phyloP scores from a whole-genome alignment of 2,113 vertebrate species.

The Vombatus ursinus region DNA sequence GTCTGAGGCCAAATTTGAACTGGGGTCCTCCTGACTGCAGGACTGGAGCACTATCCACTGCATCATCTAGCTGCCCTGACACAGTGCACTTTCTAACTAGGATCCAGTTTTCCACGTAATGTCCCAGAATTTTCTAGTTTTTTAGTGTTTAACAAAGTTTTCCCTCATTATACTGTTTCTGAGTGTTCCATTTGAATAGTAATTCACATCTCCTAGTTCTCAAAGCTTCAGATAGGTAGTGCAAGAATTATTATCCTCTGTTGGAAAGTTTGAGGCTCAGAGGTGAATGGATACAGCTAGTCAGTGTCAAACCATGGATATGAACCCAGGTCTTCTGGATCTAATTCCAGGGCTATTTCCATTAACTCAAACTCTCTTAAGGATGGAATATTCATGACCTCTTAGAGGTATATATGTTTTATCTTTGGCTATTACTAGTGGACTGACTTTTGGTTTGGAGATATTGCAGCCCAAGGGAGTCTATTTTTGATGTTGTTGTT shows the following conservation, averaged over 20 bases:
- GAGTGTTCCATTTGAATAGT: conserved; percentile 2
- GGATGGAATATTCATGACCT: conserved; percentile 27
- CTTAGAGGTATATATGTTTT: conserved; percentile 1
- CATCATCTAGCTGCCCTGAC: too few species aligned
- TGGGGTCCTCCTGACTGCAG: too few species aligned
- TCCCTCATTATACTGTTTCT: conserved; percentile 4
- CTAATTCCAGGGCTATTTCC: background rate
- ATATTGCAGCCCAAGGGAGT: conserved; percentile 47
- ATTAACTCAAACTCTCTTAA: background rate
- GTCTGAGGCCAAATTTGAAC: too few species aligned
- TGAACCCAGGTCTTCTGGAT: background rate
- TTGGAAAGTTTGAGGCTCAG: background rate
- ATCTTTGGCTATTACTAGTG: conserved; percentile 15
- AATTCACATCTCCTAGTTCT: background rate
- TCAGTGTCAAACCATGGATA: background rate
- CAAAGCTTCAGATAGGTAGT: background rate
- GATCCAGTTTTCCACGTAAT: conserved; percentile 16
- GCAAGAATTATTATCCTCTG: background rate
- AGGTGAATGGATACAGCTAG: background rate
- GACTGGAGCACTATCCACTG: too few species aligned
- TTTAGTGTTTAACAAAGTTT: conserved; percentile 38
- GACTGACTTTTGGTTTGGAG: conserved; percentile 46
- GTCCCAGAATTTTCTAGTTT: background rate
- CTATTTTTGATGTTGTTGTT: background rate
- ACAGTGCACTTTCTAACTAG: background rate